Conservation (phyloP, 2,113 vertebrate genomes). For the Gymnobelideus leadbeateri region DNA sequence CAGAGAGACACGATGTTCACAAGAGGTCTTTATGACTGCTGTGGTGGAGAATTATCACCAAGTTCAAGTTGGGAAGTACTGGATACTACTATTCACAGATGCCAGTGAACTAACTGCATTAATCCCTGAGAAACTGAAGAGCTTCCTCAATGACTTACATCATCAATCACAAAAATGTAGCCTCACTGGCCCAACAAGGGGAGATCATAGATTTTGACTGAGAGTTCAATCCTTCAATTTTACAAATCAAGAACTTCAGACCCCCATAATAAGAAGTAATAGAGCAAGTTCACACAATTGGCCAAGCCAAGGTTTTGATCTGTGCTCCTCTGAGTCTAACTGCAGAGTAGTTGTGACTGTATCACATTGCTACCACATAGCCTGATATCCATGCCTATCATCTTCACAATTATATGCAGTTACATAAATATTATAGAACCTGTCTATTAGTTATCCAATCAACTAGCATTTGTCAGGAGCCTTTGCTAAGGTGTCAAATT, state of each 20-base stretch:
- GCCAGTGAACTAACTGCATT: not conserved
- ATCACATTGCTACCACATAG: too few species aligned
- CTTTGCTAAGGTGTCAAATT: too few species aligned
- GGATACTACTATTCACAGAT: too few species aligned
- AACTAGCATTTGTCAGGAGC: not conserved
- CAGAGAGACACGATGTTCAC: too few species aligned
- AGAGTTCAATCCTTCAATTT: not conserved
- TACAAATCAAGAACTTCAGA: not conserved
- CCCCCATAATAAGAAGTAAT: not conserved
- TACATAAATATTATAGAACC: not conserved
- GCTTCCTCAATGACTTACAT: not conserved
- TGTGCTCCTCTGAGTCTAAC: too few species aligned
- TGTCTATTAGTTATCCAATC: not conserved
- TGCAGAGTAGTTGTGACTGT: too few species aligned
- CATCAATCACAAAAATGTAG: not conserved
- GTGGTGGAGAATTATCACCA: not conserved
- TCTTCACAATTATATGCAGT: too few species aligned
- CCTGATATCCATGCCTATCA: too few species aligned
- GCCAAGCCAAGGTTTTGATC: not conserved
- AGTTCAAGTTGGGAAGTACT: not conserved
- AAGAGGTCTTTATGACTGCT: not conserved
- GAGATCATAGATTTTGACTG: not conserved
- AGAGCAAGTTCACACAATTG: not conserved
- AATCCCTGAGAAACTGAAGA: not conserved
- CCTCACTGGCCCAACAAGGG: too few species aligned